Conservation (phyloP, 2,113 vertebrate genomes). For the Nerophis lumbriciformis region DNA sequence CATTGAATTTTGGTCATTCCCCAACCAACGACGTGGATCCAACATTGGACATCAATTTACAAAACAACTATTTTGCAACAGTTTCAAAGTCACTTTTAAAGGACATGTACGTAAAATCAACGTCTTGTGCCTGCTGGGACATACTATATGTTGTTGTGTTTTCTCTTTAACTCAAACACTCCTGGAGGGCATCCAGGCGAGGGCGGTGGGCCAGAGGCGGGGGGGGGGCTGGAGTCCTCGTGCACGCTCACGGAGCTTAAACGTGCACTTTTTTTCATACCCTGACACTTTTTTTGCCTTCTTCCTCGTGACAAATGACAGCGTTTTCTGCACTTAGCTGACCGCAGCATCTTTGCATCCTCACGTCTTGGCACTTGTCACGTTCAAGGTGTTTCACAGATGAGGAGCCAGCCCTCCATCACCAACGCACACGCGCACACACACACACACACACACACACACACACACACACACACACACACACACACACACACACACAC, state of each 20-base stretch:
- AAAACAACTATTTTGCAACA: too few species aligned
- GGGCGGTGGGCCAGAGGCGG: too few species aligned
- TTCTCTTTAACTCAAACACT: not conserved
- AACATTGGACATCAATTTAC: too few species aligned
- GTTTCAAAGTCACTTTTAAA: too few species aligned
- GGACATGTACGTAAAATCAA: too few species aligned
- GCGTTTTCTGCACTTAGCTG: constrained; percentile 90
- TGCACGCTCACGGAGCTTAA: constrained; percentile 47
- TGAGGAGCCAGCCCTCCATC: constrained; percentile 79
- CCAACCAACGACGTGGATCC: too few species aligned
- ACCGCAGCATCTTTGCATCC: constrained; percentile 97
- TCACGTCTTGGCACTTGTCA: constrained; percentile 98
- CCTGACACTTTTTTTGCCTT: constrained; percentile 52
- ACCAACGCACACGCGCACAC: constrained; percentile 1
- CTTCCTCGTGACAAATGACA: constrained; percentile 65
- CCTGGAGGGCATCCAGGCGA: constrained; percentile 37
- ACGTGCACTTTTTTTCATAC: constrained; percentile 52
- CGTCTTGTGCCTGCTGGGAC: too few species aligned
- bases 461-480: not conserved
- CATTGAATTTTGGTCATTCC: too few species aligned
- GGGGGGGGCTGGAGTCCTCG: constrained; percentile 30
- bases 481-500: not conserved
- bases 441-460: constrained; percentile 7
- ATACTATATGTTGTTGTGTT: constrained; percentile 1
- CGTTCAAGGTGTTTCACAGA: constrained; percentile 98